Evolutionary conservation across 2,113 vertebrate genomes (phyloP), one percentile per base, ranked within the genome.

Genomic region (Myxocyprinus asiaticus): DNA sequence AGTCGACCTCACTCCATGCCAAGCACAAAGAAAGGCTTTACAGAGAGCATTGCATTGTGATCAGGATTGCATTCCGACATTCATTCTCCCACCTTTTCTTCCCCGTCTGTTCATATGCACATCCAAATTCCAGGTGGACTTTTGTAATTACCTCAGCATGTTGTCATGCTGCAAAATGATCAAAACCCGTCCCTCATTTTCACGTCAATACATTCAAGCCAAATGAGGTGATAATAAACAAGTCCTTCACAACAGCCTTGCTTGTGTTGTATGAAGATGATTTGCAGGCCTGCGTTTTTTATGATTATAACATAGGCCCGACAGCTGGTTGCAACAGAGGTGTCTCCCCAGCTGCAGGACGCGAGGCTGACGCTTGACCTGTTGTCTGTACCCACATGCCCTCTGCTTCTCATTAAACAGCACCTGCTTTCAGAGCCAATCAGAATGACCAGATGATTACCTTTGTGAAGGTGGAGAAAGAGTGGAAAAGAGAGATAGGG

Each of bases 321-420:
- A 91, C 91, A 91, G 88, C 86, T 90, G 91, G 89, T 67, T 22
- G 76, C 82, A 86, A 85, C 86, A 86, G 78, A 61, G 87, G 76
- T 83, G 83, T 76, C 71, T 88, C 81, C 1, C 85, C 90, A 90
- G 89, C 89, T 90, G 90, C 81, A 81, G 76, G 53, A 76, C 84
- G 75, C 86, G 83, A 87, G 87, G 86, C 87, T 87, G 84, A 86
- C 65, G 67, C 88, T 86, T 88, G 90, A 92, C 92, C 91, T 92
- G 91, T 92, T 90, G 90, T 86, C 84, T 88, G 85, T 83, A 53
- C 86, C 86, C 83, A 59, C 59, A 33, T 42, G 58, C 81, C 83
- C 87, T 85, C 81, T 80, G 70, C 76, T 76, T 88, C 87, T 92
- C 85, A 87, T 91, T 91, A 90, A 82, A 86, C 88, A 85, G 84